Evolutionary conservation across 1,140 invertebrate genomes (phyloP).

Genomic region (Xylocopa sonorina): DNA sequence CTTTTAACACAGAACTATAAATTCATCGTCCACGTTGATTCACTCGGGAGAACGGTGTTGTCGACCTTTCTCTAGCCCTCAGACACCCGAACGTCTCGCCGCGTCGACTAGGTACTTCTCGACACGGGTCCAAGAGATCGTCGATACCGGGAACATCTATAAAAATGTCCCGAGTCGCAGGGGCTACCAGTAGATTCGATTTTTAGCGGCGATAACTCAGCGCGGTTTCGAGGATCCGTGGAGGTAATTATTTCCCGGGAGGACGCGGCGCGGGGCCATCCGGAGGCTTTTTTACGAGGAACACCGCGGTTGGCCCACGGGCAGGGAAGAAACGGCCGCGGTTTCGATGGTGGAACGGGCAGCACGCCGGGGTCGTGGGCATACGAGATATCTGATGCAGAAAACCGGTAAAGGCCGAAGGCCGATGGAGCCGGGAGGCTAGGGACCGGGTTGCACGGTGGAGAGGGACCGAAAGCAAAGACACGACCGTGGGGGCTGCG

Average conservation of each 20-base stretch:
- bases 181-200: conserved; percentile 33
- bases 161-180: conserved; percentile 40
- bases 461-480: conserved; percentile 68
- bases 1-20: too few species aligned
- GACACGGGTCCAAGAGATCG: conserved; percentile 7
- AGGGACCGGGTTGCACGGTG: conserved; percentile 50
- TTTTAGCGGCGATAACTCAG: conserved; percentile 53
- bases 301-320: conserved; percentile 25
- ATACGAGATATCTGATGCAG: conserved; percentile 80
- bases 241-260: conserved; percentile 52
- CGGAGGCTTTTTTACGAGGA: conserved; percentile 45
- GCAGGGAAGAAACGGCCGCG: not conserved
- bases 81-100: not conserved
- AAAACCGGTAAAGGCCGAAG: conserved; percentile 78
- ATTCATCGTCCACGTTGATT: not conserved
- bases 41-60: not conserved
- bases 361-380: conserved; percentile 74
- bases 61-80: not conserved
- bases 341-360: conserved; percentile 22
- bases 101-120: conserved; percentile 14
- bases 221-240: conserved; percentile 33
- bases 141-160: conserved; percentile 28
- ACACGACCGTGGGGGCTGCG: conserved; percentile 68
- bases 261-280: conserved; percentile 28
- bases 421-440: conserved; percentile 33